Base-by-base conservation (phyloP, 2,113 vertebrate species). In the Pluvianellus socialis region DNA sequence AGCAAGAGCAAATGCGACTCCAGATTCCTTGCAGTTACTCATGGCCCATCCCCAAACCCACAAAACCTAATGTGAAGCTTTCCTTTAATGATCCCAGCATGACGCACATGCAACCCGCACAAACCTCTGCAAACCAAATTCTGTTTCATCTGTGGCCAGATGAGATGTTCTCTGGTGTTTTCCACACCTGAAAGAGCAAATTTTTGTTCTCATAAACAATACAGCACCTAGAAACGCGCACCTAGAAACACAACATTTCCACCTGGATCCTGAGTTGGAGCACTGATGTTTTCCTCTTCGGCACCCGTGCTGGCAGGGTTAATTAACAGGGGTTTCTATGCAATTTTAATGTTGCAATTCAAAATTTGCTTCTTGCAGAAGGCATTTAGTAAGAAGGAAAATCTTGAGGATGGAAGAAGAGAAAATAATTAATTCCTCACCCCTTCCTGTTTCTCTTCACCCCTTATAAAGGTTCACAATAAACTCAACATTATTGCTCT, bases 401-500 rank as follows among this genome's bases (percentile, higher is more conserved):
- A 86, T 12, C 55, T 67, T 27, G 15, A 14, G 44, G 45, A 66
- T 17, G 18, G 40, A 28, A 71, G 18, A 88, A 74, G 12, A 26
- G n/a, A 55, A 88, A 93, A 75, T 16, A 59, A 80, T 65, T 56
- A 67, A 93, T 65, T 85, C 47, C 28, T 91, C 40, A 20, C 4
- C 55, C 49, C 50, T 67, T 89, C 24, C 20, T 10, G 0, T 62
- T 86, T 90, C 68, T 52, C 28, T 56, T 88, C 5, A 0, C 14
- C 61, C 30, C 52, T 63, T 80, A 62, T 62, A 83, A 80, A 56
- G 22, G 50, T 52, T 75, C 73, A 67, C 53, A 84, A 82, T 66
- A 94, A 94, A 89, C 76, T 84, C 73, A 92, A 79, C n/a, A 26
- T 89, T 82, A 96, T 30, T 53, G 49, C 58, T 89, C 89, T 89